Conservation (phyloP, 2,888 invertebrate species). For the Sinodicranocentrus sp. region DNA sequence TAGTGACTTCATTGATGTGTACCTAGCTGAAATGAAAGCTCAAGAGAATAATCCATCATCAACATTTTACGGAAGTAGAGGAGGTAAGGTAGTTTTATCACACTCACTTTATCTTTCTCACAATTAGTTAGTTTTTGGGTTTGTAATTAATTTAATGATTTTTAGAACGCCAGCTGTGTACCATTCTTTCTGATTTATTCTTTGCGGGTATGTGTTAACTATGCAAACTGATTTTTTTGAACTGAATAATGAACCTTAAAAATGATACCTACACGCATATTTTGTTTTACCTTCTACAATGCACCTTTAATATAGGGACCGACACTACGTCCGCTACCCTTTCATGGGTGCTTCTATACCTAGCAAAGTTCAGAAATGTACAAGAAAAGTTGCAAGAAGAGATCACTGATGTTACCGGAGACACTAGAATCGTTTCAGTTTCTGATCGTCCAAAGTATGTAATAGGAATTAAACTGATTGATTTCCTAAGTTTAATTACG, state of each 20-base stretch:
- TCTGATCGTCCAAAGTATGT: conserved; percentile 55
- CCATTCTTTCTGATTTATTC: conserved; percentile 46
- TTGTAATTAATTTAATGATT: background rate
- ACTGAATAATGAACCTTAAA: background rate
- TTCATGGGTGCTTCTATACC: conserved; percentile 46
- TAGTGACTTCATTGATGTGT: conserved; percentile 57
- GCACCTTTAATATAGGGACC: background rate
- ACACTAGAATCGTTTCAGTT: conserved; percentile 34
- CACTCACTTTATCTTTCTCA: too few species aligned
- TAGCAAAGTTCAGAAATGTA: conserved; percentile 31
- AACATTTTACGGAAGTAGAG: conserved; percentile 43
- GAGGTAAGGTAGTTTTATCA: conserved; percentile 41
- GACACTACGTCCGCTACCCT: conserved; percentile 64
- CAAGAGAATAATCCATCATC: conserved; percentile 44
- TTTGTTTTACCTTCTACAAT: too few species aligned
- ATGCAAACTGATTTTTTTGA: background rate
- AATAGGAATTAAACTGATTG: background rate
- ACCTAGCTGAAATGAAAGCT: conserved; percentile 47
- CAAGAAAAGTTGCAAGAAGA: conserved; percentile 57
- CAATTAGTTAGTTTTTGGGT: background rate
- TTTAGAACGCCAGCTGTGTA: conserved; percentile 46
- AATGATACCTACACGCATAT: background rate
- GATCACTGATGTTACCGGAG: conserved; percentile 51
- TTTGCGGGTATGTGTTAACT: conserved; percentile 41
- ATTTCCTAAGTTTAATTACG: background rate